Conservation (phyloP, 2,113 vertebrate genomes). For the Trichechus manatus region DNA sequence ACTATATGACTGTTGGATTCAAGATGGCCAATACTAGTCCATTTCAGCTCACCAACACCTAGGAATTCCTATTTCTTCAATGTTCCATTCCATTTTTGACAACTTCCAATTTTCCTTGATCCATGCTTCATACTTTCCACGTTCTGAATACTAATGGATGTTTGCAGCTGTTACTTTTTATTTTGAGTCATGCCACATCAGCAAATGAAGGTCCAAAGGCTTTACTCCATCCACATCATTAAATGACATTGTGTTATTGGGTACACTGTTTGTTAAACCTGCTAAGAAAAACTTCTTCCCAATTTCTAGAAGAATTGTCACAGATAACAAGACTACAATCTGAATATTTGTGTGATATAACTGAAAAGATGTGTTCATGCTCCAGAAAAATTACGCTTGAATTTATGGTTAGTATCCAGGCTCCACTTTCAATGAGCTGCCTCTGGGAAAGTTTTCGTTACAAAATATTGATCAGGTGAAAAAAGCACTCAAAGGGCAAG, state of each 20-base stretch:
- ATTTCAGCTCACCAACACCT: not conserved
- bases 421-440: not conserved
- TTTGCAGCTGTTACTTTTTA: not conserved
- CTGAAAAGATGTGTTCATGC: not conserved
- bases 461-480: slow-evolving; percentile 35
- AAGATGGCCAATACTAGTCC: not conserved
- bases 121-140: not conserved
- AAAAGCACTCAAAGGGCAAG: not conserved
- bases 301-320: not conserved
- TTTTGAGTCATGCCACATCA: not conserved
- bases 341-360: not conserved
- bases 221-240: not conserved
- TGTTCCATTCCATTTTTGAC: not conserved
- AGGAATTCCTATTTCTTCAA: not conserved
- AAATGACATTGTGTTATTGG: not conserved
- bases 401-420: not conserved
- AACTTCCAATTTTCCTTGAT: not conserved
- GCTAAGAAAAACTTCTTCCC: not conserved
- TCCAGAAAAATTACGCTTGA: not conserved
- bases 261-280: not conserved
- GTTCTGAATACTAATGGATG: not conserved
- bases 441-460: slow-evolving; percentile 15
- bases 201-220: not conserved
- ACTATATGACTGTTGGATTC: not conserved
- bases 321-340: not conserved